phyloP scores from a whole-genome alignment of 2,797 vertebrate genomes.

The Austrolebias charrua region DNA sequence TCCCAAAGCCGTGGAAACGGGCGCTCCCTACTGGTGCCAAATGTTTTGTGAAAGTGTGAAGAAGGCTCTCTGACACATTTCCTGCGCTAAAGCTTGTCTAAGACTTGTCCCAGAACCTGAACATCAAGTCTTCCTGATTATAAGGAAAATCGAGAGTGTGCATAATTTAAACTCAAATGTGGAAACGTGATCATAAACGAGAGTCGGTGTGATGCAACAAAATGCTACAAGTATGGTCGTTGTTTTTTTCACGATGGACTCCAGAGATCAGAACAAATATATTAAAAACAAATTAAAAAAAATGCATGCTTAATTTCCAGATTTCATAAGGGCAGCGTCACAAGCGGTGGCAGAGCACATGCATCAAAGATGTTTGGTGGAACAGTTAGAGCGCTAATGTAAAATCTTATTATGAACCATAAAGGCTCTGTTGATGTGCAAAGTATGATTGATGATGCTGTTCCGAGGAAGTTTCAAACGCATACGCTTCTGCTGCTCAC shows the following conservation, averaged over 20 bases:
- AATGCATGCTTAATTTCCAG: neutral
- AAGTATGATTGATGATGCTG: constrained; percentile 22
- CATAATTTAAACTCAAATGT: neutral
- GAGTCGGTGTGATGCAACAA: neutral
- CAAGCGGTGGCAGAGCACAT: neutral
- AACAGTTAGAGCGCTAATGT: constrained; percentile 1
- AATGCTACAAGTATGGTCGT: neutral
- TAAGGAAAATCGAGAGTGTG: neutral
- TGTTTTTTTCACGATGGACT: neutral
- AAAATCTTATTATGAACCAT: constrained; percentile 28
- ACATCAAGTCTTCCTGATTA: neutral
- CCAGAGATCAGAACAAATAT: neutral
- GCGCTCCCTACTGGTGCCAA: constrained; percentile 54
- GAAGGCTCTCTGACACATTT: neutral
- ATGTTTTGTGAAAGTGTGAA: constrained; percentile 17
- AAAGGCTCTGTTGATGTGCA: constrained; percentile 20
- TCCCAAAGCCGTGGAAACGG: constrained; percentile 23
- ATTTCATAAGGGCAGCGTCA: neutral
- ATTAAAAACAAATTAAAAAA: neutral
- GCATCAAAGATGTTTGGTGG: constrained; percentile 16
- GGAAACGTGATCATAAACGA: neutral
- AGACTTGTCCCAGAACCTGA: neutral
- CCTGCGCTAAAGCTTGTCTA: neutral
- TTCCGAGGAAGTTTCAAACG: constrained; percentile 43
- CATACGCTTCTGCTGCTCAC: neutral